A percentile compares a stretch with the other conserved stretches of the same genome.
These are phyloP conservation scores for Phaethornis superciliosus DNA, from an alignment of 2,113 vertebrate genomes.

Conservation along the genomic window DNA sequence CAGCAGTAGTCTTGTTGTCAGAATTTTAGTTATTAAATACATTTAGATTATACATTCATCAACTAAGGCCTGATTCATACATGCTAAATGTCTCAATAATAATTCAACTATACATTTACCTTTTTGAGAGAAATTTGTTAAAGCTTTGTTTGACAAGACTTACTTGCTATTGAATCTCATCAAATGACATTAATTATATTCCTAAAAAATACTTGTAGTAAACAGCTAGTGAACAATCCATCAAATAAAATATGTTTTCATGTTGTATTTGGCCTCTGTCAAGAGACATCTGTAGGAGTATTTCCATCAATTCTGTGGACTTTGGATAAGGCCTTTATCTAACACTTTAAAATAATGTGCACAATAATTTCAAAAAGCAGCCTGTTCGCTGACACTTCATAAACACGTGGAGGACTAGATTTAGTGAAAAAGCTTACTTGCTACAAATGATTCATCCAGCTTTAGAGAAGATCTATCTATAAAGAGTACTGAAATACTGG, in stretches of 20 bases:
- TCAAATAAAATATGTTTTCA: conserved; percentile 15
- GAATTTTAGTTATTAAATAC: conserved; percentile 8
- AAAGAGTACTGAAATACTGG: neutral
- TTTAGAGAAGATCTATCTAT: neutral
- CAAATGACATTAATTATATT: conserved; percentile 47
- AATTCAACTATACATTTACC: neutral
- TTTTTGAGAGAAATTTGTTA: neutral
- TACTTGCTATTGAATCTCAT: neutral
- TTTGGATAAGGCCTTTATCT: neutral
- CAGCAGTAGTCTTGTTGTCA: conserved; percentile 39
- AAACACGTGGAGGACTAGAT: neutral
- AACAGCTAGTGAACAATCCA: conserved; percentile 18
- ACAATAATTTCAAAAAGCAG: conserved; percentile 39
- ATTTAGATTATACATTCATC: conserved; percentile 13
- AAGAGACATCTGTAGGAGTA: neutral
- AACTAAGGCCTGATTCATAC: neutral
- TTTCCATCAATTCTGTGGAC: neutral
- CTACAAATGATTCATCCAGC: neutral
- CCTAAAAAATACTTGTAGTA: conserved; percentile 27
- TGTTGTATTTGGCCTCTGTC: neutral
- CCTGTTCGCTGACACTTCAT: neutral
- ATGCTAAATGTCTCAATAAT: neutral
- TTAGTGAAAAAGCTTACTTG: neutral
- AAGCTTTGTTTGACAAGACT: conserved; percentile 13
- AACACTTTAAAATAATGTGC: conserved; percentile 22